Evolutionary conservation across 2,113 vertebrate genomes (phyloP).

Genomic region (Eubucco bourcierii): DNA sequence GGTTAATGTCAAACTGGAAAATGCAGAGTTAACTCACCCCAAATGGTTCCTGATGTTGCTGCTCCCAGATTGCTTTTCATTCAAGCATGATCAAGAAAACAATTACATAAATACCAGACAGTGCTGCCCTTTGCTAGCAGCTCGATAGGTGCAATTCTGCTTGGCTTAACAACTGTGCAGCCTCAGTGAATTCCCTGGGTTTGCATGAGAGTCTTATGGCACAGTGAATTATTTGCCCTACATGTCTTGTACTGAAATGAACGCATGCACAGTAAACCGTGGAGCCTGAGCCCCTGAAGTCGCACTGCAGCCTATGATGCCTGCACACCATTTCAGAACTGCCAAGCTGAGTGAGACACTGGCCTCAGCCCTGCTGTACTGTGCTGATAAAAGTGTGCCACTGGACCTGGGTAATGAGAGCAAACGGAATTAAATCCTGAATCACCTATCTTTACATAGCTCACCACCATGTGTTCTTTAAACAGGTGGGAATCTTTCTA

Average conservation of each 20-base stretch:
- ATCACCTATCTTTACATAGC: background rate
- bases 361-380: background rate
- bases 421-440: background rate
- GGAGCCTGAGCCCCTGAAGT: background rate
- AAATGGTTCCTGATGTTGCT: background rate
- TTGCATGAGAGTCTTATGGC: background rate
- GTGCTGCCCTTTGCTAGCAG: background rate
- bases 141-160: conserved; percentile 36
- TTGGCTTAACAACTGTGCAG: background rate
- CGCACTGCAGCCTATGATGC: background rate
- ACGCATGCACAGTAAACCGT: background rate
- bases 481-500: background rate
- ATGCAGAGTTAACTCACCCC: background rate
- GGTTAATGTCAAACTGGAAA: background rate
- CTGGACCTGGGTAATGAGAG: background rate
- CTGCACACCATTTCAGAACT: background rate
- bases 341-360: background rate
- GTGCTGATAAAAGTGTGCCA: accelerated
- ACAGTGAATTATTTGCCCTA: background rate
- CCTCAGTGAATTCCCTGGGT: background rate
- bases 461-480: background rate
- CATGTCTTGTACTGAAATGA: background rate
- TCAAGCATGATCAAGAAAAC: conserved; percentile 25
- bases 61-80: background rate
- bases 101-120: conserved; percentile 19